A percentile compares a stretch with the other conserved stretches of the same genome.
Evolutionary conservation across 2,888 invertebrate genomes (phyloP).

Genomic region (Pollenia griseotomentosa): DNA sequence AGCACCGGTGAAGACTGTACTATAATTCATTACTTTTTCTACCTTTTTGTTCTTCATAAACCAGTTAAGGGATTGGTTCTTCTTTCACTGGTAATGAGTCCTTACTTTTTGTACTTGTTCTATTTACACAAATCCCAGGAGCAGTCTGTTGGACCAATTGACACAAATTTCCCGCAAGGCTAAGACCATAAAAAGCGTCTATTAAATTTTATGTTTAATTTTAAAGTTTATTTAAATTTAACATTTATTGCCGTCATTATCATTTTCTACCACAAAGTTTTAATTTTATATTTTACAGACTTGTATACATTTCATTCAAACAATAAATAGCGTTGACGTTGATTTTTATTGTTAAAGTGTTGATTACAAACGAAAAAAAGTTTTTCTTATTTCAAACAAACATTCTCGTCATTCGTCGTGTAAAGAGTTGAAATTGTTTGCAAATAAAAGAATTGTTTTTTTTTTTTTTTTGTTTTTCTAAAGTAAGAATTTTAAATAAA

Average conservation of each 20-base stretch:
- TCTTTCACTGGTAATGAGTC: too few species aligned
- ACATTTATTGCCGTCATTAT: slow-evolving; percentile 15
- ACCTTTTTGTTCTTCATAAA: too few species aligned
- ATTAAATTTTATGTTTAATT: too few species aligned
- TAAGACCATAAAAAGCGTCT: too few species aligned
- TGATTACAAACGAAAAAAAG: slow-evolving; percentile 39
- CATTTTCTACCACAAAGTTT: slow-evolving; percentile 8
- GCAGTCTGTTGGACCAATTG: too few species aligned
- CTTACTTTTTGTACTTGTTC: too few species aligned
- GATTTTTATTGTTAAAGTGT: slow-evolving; percentile 43
- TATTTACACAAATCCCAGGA: too few species aligned
- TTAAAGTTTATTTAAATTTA: background rate
- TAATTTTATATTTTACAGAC: slow-evolving; percentile 5
- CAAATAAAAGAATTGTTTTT: slow-evolving; percentile 3
- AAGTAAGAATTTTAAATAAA: background rate
- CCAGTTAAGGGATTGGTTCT: too few species aligned
- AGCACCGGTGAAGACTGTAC: too few species aligned
- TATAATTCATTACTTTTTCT: too few species aligned
- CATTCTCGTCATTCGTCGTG: background rate
- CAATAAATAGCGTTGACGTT: slow-evolving; percentile 47
- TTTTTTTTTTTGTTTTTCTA: background rate
- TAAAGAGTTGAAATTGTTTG: slow-evolving; percentile 6
- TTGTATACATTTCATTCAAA: slow-evolving; percentile 24
- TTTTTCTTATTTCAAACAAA: background rate
- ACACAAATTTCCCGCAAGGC: too few species aligned